Evolutionary conservation across 2,888 invertebrate genomes (phyloP).

Genomic region (Boloria selene): DNA sequence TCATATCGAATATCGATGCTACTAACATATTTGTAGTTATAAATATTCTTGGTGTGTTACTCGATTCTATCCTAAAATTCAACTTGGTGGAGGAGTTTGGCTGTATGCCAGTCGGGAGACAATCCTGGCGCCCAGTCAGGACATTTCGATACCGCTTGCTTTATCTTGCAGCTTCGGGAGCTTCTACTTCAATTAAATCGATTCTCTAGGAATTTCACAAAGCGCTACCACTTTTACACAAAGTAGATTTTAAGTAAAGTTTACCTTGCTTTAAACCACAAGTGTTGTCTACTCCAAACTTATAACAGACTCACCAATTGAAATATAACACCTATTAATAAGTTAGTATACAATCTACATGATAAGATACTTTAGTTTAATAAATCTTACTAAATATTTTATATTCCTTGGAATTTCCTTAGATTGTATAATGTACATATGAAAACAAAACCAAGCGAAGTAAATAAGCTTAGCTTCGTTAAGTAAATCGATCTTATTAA

Average conservation of each 20-base stretch:
- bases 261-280: conserved; percentile 9
- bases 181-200: conserved; percentile 43
- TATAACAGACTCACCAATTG: background rate
- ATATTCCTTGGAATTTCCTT: too few species aligned
- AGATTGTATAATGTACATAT: too few species aligned
- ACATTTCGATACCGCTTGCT: conserved; percentile 64
- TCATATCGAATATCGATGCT: too few species aligned
- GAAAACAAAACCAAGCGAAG: too few species aligned
- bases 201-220: conserved; percentile 38
- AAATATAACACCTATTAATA: too few species aligned
- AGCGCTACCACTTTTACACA: conserved; percentile 27
- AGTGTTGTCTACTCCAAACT: background rate
- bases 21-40: conserved; percentile 30
- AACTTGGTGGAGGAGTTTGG: conserved; percentile 56
- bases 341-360: too few species aligned
- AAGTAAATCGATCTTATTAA: background rate
- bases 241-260: conserved; percentile 27
- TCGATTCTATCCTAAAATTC: conserved; percentile 50
- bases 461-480: too few species aligned
- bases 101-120: conserved; percentile 65
- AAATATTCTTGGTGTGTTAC: conserved; percentile 37
- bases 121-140: conserved; percentile 68
- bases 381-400: too few species aligned
- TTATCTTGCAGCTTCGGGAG: conserved; percentile 48
- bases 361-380: too few species aligned